phyloP scores from a whole-genome alignment of 2,113 vertebrate genomes.

The Setophaga kirtlandii region DNA sequence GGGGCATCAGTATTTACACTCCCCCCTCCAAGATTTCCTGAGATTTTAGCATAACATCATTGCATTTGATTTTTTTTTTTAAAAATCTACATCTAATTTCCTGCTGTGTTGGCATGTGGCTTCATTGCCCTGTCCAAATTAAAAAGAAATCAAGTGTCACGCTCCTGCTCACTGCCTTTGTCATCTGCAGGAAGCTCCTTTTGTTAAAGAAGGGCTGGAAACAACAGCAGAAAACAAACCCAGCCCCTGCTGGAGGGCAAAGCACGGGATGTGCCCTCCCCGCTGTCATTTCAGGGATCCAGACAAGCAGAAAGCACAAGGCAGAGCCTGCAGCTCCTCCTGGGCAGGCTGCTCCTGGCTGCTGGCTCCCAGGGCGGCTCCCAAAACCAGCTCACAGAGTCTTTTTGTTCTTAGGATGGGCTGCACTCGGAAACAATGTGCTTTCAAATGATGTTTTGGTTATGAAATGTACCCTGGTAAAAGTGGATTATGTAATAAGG shows the following conservation, averaged over 20 bases:
- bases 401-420: background rate
- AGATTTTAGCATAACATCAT: background rate
- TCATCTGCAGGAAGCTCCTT: background rate
- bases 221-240: background rate
- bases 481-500: background rate
- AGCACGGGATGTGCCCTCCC: fast-evolving
- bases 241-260: background rate
- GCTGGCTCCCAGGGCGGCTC: background rate
- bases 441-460: background rate
- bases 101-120: background rate
- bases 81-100: background rate
- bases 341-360: background rate
- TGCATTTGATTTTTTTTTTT: background rate
- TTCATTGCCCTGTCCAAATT: background rate
- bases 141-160: background rate
- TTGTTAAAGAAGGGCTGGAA: background rate
- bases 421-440: background rate
- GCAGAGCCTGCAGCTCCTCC: background rate
- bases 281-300: background rate
- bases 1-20: background rate
- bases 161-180: background rate
- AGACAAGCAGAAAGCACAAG: slow-evolving; percentile 4
- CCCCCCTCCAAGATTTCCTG: background rate
- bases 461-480: background rate
- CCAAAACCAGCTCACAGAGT: background rate